Evolutionary conservation across 2,797 vertebrate species (phyloP).

Genomic region (Sebastes hubbsi): DNA sequence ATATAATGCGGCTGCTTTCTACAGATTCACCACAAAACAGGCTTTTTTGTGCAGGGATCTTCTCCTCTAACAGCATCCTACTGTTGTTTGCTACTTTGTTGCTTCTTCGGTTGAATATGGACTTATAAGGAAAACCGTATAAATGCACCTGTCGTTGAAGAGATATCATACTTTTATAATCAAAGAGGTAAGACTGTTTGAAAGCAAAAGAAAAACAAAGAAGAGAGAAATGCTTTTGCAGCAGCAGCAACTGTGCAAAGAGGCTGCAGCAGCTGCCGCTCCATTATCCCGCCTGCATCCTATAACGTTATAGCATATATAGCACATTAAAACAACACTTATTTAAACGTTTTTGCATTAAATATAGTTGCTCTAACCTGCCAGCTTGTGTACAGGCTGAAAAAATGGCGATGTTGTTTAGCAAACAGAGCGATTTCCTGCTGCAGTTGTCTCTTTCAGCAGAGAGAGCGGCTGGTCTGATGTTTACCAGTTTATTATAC

Average conservation of each 20-base stretch:
- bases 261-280: constrained; percentile 59
- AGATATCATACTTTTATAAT: constrained; percentile 28
- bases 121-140: constrained; percentile 44
- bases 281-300: constrained; percentile 54
- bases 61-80: constrained; percentile 18
- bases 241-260: constrained; percentile 33
- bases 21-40: neutral
- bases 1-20: constrained; percentile 57
- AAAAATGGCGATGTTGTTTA: constrained; percentile 58
- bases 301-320: neutral
- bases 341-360: neutral
- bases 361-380: neutral
- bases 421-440: constrained; percentile 47
- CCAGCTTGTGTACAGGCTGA: neutral
- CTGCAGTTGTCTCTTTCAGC: neutral
- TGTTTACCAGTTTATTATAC: neutral
- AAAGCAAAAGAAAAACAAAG: neutral
- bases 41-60: constrained; percentile 17
- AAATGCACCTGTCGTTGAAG: constrained; percentile 70
- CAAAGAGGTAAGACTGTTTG: constrained; percentile 68
- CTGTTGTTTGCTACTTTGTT: constrained; percentile 28
- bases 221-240: neutral
- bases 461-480: neutral
- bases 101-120: constrained; percentile 47
- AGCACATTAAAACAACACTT: neutral